Evolutionary conservation across 1,140 invertebrate species (phyloP).

Genomic region (Aphelenchoides fujianensis): DNA sequence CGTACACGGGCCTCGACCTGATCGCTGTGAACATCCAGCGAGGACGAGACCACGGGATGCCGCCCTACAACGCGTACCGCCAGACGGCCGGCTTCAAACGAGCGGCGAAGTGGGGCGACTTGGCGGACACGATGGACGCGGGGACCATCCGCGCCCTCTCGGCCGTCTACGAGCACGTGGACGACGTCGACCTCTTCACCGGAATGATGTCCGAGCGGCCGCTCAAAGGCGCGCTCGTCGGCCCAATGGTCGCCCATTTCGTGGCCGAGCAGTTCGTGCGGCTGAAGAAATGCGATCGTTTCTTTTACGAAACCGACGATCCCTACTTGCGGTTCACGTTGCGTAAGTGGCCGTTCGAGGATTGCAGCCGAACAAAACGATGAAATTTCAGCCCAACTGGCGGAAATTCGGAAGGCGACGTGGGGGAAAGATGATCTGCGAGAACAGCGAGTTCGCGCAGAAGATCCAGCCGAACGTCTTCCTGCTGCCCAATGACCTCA

Average conservation of each 20-base stretch:
- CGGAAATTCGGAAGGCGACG: slow-evolving; percentile 83
- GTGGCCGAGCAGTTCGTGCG: slow-evolving; percentile 86
- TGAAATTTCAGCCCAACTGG: slow-evolving; percentile 76
- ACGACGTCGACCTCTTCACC: slow-evolving; percentile 92
- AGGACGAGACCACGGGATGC: slow-evolving; percentile 83
- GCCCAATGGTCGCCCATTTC: slow-evolving; percentile 81
- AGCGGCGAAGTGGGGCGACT: slow-evolving; percentile 50
- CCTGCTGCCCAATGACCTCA: slow-evolving; percentile 56
- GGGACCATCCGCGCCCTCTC: slow-evolving; percentile 44
- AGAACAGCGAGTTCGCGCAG: slow-evolving; percentile 69
- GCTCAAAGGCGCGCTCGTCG: slow-evolving; percentile 72
- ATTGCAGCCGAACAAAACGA: background rate
- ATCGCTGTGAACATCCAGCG: slow-evolving; percentile 91
- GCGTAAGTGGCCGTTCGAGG: slow-evolving; percentile 47
- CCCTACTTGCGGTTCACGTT: slow-evolving; percentile 54
- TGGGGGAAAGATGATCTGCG: slow-evolving; percentile 84
- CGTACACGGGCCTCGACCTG: slow-evolving; percentile 75
- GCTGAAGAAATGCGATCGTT: slow-evolving; percentile 69
- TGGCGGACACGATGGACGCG: slow-evolving; percentile 52
- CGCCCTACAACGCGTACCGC: slow-evolving; percentile 67
- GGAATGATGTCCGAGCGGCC: slow-evolving; percentile 70
- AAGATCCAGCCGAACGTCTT: slow-evolving; percentile 61
- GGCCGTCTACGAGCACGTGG: slow-evolving; percentile 67
- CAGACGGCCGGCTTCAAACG: slow-evolving; percentile 26
- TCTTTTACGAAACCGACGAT: slow-evolving; percentile 67